These are phyloP conservation scores for Ridgeia piscesae DNA, from an alignment of 1,140 invertebrate species.

Conservation along the genomic window DNA sequence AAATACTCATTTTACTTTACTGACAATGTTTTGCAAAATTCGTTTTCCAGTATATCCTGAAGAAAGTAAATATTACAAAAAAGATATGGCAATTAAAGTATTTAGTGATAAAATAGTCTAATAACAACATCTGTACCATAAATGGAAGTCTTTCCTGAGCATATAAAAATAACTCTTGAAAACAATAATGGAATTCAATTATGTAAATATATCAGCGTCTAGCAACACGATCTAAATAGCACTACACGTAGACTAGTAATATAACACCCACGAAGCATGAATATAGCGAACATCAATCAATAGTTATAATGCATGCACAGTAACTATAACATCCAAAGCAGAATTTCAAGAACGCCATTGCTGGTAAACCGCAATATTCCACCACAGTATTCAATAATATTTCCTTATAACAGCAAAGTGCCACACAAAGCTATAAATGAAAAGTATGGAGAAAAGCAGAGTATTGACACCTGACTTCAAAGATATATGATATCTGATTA, in stretches of 20 bases:
- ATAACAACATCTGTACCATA: background rate
- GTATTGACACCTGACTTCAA: background rate
- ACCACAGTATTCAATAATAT: background rate
- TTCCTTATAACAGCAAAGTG: background rate
- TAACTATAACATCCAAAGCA: background rate
- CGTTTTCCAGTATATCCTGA: background rate
- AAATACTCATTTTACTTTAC: background rate
- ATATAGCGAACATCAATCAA: background rate
- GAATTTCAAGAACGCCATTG: background rate
- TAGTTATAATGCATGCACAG: background rate
- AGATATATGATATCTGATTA: background rate
- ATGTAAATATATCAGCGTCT: background rate
- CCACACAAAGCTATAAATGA: background rate
- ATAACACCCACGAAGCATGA: background rate
- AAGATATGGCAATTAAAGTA: too few species aligned
- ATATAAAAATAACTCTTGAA: background rate
- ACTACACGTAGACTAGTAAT: background rate
- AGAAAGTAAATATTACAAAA: background rate
- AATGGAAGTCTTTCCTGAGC: background rate
- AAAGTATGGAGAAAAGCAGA: background rate
- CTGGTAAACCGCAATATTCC: background rate
- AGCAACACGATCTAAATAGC: background rate
- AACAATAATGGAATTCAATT: background rate
- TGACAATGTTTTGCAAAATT: background rate
- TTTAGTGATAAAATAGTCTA: too few species aligned